Conservation (phyloP, 2,113 vertebrate genomes). For the Chamaea fasciata region DNA sequence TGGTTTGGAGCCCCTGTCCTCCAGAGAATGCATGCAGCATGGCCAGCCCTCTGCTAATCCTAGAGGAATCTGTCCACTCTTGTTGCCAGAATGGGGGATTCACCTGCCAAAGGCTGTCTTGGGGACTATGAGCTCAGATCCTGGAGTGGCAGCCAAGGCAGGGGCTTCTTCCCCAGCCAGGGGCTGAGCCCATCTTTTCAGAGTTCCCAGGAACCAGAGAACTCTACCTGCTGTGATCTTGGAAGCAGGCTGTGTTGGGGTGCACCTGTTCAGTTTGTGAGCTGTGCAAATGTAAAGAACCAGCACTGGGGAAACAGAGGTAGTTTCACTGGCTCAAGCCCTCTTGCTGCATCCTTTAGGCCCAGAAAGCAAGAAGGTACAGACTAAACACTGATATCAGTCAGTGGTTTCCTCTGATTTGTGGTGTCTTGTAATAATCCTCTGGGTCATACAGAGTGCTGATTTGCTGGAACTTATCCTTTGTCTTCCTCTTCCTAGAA, state of each 20-base stretch:
- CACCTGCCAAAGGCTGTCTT: not conserved
- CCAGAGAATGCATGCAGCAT: accelerated
- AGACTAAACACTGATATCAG: not conserved
- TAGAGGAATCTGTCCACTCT: not conserved
- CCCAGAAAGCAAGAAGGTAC: not conserved
- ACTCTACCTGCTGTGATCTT: not conserved
- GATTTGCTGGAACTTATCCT: not conserved
- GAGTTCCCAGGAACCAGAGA: not conserved
- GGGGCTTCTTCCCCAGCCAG: not conserved
- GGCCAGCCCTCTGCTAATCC: not conserved
- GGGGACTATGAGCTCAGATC: not conserved
- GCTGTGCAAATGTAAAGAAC: not conserved
- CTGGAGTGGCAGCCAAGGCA: not conserved
- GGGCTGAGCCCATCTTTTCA: not conserved
- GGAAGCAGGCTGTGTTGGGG: not conserved
- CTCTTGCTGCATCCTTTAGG: not conserved
- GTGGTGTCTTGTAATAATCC: not conserved
- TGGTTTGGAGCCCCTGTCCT: not conserved
- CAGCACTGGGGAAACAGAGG: not conserved
- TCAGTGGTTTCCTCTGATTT: not conserved
- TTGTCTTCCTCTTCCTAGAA: conserved; percentile 62
- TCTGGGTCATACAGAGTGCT: not conserved
- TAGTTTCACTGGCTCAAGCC: not conserved
- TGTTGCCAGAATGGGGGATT: not conserved
- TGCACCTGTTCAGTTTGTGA: not conserved